Evolutionary conservation across 2,113 vertebrate genomes (phyloP), one percentile per base, ranked within the genome.

Genomic region (Rafetus swinhoei): DNA sequence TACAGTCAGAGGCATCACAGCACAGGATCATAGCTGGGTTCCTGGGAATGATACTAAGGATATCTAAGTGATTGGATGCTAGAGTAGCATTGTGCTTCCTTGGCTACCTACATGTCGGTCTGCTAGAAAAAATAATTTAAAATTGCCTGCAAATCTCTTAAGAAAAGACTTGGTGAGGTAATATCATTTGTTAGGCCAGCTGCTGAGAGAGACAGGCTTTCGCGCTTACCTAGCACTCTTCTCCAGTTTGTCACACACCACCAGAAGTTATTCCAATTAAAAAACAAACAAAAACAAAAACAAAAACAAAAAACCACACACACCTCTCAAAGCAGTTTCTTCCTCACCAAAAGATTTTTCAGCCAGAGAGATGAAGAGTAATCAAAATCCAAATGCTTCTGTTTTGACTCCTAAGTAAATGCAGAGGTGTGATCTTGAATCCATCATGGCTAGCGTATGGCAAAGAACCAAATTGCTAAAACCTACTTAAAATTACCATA

Each of bases 401-500:
- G 0, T 69, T 94, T 94, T 93, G 69, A 83, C 74, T 95, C 82
- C n/a, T 84, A 25, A 77, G 16, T 83, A 85, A 90, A 57, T 16
- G 16, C 35, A 65, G 81, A n/a, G n/a, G 53, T 54, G 84, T 87
- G 55, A 27, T 60, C 53, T 74, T 83, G 15, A 55, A 45, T 76
- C 32, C 81, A 53, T 22, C 15, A 10, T 5, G 83, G 57, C 79
- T 52, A 59, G 35, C 84, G 72, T 45, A 50, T 24, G 50, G 45
- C 54, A 90, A 25, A 81, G 59, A 8, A 50, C 45, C 84, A 85
- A 39, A 60, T 69, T 89, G 50, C 39, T 29, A 69, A 21, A 39
- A 81, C 0, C 6, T 90, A 24, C 32, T 92, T 85, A 77, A 53
- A 84, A 45, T 27, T 50, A 52, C 13, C 77, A 7, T 24, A 84